Conservation (phyloP, 2,113 vertebrate species). For the Amia ocellicauda region DNA sequence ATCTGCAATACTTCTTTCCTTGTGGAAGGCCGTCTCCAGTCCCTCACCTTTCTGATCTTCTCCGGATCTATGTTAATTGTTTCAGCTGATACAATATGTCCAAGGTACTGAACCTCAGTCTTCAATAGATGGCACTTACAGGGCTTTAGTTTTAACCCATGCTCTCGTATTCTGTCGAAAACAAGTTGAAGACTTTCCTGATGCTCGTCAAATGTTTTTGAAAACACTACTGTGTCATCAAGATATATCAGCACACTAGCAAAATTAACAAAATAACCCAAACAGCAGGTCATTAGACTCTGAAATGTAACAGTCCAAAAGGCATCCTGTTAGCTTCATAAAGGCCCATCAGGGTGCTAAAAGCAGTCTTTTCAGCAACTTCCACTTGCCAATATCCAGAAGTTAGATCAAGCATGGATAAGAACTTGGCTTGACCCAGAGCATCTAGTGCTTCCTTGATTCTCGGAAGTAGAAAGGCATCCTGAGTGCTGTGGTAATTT, state of each 20-base stretch:
- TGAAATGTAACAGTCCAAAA: constrained; percentile 23
- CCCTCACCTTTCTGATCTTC: too few relatives aligned
- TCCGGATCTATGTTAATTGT: too few relatives aligned
- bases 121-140: too few relatives aligned
- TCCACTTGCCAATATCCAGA: constrained; percentile 33
- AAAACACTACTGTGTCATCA: constrained; percentile 17
- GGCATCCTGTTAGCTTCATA: constrained; percentile 25
- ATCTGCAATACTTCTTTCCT: too few relatives aligned
- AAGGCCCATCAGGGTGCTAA: constrained; percentile 27
- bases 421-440: constrained; percentile 22
- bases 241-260: constrained; percentile 12
- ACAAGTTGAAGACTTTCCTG: constrained; percentile 8
- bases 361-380: constrained; percentile 18
- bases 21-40: too few relatives aligned
- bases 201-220: background rate
- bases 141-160: too few relatives aligned
- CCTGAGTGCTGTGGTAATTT: constrained; percentile 6
- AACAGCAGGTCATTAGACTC: constrained; percentile 24
- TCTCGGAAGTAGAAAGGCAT: constrained; percentile 15
- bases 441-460: constrained; percentile 26
- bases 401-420: constrained; percentile 23
- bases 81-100: background rate
- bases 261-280: constrained; percentile 25
- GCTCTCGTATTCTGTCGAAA: too few relatives aligned
- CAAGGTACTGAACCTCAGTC: too few relatives aligned